Evolutionary conservation across 2,113 vertebrate species (phyloP).

Genomic region (Neogale vison): DNA sequence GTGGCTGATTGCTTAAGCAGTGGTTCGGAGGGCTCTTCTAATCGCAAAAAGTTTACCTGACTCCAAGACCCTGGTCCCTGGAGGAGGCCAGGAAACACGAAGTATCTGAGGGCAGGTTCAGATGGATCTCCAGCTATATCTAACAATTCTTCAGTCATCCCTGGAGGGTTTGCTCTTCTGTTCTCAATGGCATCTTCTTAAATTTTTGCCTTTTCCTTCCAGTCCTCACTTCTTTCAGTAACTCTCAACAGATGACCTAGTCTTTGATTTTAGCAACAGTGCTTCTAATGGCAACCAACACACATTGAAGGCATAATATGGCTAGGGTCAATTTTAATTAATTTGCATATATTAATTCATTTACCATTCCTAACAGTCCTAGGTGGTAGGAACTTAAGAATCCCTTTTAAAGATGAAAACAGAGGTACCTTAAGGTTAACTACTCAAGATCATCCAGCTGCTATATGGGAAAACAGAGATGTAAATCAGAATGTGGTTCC

Average conservation of each 20-base stretch:
- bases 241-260: not conserved
- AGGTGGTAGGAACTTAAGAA: not conserved
- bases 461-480: not conserved
- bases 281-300: not conserved
- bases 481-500: not conserved
- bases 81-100: not conserved
- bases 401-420: conserved; percentile 1
- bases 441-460: not conserved
- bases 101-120: not conserved
- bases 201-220: not conserved
- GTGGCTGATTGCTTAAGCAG: not conserved
- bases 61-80: not conserved
- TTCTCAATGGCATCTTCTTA: not conserved
- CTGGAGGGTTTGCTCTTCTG: not conserved
- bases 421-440: not conserved
- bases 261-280: not conserved
- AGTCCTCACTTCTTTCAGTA: not conserved
- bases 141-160: not conserved
- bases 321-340: not conserved
- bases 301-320: not conserved
- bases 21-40: not conserved
- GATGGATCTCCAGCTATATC: not conserved
- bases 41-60: not conserved
- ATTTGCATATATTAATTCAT: not conserved
- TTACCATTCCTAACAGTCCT: not conserved